phyloP scores from a whole-genome alignment of 2,113 vertebrate genomes.

The Alosa alosa region DNA sequence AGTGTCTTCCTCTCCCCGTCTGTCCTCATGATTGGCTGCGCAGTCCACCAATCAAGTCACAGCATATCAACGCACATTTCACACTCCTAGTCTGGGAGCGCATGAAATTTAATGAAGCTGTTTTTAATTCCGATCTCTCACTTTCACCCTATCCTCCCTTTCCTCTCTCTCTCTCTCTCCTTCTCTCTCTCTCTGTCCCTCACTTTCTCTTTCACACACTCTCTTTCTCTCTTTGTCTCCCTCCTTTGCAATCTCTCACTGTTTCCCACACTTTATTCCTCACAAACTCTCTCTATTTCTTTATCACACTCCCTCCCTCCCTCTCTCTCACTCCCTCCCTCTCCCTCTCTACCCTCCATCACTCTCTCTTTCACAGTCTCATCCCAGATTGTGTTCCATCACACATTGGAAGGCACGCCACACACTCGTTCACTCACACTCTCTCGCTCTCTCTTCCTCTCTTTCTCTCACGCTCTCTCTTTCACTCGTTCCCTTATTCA shows the following conservation, averaged over 20 bases:
- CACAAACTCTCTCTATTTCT: neutral
- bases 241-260: neutral
- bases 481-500: neutral
- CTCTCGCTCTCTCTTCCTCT: neutral
- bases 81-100: constrained; percentile 29
- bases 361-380: neutral
- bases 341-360: neutral
- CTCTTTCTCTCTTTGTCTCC: neutral
- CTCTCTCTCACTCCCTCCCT: neutral
- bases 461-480: neutral
- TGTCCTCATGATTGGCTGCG: neutral
- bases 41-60: neutral
- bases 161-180: neutral
- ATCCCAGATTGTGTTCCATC: neutral
- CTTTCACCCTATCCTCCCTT: neutral
- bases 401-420: neutral
- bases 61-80: constrained; percentile 16
- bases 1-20: neutral
- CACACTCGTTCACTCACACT: neutral
- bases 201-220: neutral
- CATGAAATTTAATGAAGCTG: constrained; percentile 36
- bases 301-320: neutral
- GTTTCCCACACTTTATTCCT: neutral
- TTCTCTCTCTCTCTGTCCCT: neutral
- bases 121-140: constrained; percentile 10